A percentile compares a stretch with the other conserved stretches of the same genome.
Conservation (phyloP, 2,113 vertebrate genomes). For the Lepus americanus region DNA sequence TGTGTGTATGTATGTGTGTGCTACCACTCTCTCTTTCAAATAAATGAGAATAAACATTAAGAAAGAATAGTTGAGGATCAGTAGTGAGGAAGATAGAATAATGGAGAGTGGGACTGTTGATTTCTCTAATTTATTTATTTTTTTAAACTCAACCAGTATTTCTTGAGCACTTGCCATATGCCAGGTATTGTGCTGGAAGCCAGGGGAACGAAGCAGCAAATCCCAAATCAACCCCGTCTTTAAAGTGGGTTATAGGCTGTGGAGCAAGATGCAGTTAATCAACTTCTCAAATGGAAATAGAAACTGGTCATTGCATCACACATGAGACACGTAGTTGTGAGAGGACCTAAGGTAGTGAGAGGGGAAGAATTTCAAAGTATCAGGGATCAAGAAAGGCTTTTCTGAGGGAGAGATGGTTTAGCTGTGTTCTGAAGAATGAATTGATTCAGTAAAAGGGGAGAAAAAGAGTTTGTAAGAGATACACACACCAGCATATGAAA, state of each 20-base stretch:
- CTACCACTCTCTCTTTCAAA: too few species aligned
- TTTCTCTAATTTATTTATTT: slow-evolving; percentile 23
- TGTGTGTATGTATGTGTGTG: too few species aligned
- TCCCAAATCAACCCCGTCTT: background rate
- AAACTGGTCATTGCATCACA: background rate
- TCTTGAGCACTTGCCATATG: background rate
- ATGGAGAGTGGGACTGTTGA: background rate
- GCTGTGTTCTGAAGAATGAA: background rate
- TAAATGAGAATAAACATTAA: too few species aligned
- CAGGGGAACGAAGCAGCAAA: background rate
- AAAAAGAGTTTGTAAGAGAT: background rate
- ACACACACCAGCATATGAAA: background rate
- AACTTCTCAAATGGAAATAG: background rate
- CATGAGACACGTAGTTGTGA: background rate
- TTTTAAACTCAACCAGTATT: background rate
- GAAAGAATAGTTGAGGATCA: background rate
- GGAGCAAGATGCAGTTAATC: background rate
- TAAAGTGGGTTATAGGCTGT: background rate
- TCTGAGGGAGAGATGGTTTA: background rate
- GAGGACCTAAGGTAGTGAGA: background rate
- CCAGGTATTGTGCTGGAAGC: background rate
- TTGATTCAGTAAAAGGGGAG: background rate
- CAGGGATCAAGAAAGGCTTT: background rate
- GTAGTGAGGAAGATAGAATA: background rate
- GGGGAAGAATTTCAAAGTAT: background rate